Conservation (phyloP, 2,888 invertebrate species). For the Drosophila affinis region DNA sequence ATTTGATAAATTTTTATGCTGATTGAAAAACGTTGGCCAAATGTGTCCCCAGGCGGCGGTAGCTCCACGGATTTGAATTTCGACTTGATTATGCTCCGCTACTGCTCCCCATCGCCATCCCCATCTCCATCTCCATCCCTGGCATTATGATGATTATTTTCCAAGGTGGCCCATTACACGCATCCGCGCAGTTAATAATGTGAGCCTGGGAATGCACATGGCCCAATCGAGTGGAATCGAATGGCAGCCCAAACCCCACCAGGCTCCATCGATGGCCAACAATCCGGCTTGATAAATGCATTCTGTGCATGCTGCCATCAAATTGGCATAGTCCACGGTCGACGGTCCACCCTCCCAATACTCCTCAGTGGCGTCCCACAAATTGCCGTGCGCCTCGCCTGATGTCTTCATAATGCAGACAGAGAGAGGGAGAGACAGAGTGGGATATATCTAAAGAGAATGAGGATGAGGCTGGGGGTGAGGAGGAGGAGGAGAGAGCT, state of each 20-base stretch:
- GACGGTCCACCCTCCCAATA: constrained; percentile 2
- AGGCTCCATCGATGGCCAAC: constrained; percentile 67
- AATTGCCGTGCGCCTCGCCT: constrained; percentile 74
- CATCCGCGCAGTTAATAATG: constrained; percentile 66
- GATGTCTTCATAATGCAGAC: constrained; percentile 72
- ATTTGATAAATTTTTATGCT: constrained; percentile 79
- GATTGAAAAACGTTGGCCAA: constrained; percentile 75
- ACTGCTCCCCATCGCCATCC: not conserved
- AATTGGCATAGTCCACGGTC: constrained; percentile 55
- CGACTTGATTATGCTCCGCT: constrained; percentile 47
- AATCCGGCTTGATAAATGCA: constrained; percentile 74
- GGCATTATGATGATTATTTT: constrained; percentile 60
- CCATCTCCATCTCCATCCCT: not conserved
- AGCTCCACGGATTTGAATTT: constrained; percentile 38
- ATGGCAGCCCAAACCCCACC: not conserved
- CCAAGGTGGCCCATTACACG: constrained; percentile 76
- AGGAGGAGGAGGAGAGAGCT: constrained; percentile 31
- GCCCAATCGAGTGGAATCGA: constrained; percentile 23
- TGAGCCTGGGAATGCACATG: constrained; percentile 65
- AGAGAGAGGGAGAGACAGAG: constrained; percentile 29
- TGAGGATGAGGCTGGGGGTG: not conserved
- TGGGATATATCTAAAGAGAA: constrained; percentile 6
- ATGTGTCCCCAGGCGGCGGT: constrained; percentile 69
- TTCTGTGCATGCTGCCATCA: constrained; percentile 63
- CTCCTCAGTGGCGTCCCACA: constrained; percentile 68